Conservation (phyloP, 2,113 vertebrate species). For the Herpetotheres cachinnans region DNA sequence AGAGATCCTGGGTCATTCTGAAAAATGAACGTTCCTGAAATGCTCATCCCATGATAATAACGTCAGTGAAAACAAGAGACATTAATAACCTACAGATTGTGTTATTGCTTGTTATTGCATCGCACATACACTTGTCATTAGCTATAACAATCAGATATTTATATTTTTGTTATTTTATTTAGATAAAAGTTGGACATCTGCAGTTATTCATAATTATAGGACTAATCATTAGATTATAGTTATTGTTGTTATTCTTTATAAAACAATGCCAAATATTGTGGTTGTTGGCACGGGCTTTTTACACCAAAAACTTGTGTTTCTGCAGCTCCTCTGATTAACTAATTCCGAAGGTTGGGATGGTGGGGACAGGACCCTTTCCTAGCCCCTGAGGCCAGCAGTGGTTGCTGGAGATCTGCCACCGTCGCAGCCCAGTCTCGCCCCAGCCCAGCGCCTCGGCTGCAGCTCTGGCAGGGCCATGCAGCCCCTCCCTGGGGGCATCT, state of each 20-base stretch:
- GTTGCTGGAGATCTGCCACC: too few relatives aligned
- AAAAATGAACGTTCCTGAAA: not conserved
- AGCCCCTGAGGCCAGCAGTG: not conserved
- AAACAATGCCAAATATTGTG: not conserved
- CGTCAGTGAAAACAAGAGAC: not conserved
- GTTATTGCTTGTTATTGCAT: not conserved
- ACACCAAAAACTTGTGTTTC: not conserved
- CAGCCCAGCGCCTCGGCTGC: not conserved
- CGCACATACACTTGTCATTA: not conserved
- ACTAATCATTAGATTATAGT: not conserved
- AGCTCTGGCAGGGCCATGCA: too few relatives aligned
- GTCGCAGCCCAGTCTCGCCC: fast-evolving
- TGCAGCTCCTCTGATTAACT: not conserved
- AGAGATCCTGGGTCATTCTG: not conserved
- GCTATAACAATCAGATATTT: not conserved
- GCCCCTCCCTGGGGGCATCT: not conserved
- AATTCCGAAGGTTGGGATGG: too few relatives aligned
- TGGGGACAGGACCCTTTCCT: not conserved
- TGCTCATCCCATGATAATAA: not conserved
- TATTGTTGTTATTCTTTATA: not conserved
- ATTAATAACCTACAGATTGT: not conserved
- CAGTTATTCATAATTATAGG: not conserved
- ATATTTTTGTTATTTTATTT: not conserved
- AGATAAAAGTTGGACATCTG: not conserved
- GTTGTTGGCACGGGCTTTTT: not conserved